These are phyloP conservation scores for Poeciliopsis occidentalis DNA, from an alignment of 2,113 vertebrate species.

Conservation along the genomic window DNA sequence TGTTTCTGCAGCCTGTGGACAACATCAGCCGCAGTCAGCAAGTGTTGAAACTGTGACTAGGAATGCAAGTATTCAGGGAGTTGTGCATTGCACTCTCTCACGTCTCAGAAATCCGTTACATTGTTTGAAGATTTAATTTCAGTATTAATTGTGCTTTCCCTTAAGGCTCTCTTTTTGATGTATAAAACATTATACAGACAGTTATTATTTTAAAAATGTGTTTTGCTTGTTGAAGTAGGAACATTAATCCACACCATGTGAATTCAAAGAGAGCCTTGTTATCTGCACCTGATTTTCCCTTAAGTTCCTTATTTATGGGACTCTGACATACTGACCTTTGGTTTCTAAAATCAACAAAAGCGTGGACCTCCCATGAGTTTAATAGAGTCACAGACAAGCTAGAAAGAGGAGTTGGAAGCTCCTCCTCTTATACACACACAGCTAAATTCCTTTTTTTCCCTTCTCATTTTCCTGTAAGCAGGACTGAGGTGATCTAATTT, in stretches of 20 bases:
- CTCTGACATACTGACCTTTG: constrained; percentile 1
- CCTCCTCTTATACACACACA: constrained; percentile 3
- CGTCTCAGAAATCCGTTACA: neutral
- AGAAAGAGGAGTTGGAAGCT: neutral
- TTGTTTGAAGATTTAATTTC: neutral
- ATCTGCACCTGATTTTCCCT: constrained; percentile 8
- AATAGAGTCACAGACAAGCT: neutral
- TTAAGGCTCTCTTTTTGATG: neutral
- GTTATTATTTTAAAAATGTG: neutral
- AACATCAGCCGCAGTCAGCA: neutral
- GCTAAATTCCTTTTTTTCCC: neutral
- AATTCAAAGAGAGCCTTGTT: neutral
- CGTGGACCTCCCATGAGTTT: constrained; percentile 12
- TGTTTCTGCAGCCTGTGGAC: constrained; percentile 13
- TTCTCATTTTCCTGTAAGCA: constrained; percentile 7
- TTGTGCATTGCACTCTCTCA: neutral
- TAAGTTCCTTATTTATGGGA: neutral
- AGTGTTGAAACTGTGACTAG: constrained; percentile 8
- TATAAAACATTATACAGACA: neutral
- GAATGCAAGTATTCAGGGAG: neutral
- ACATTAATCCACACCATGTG: neutral
- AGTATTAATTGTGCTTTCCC: neutral
- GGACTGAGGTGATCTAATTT: neutral
- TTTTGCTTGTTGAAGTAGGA: neutral
- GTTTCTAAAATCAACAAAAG: constrained; percentile 35